A percentile compares a stretch with the other conserved stretches of the same genome.
phyloP scores from a whole-genome alignment of 2,888 invertebrate genomes.

The Rutpela maculata region DNA sequence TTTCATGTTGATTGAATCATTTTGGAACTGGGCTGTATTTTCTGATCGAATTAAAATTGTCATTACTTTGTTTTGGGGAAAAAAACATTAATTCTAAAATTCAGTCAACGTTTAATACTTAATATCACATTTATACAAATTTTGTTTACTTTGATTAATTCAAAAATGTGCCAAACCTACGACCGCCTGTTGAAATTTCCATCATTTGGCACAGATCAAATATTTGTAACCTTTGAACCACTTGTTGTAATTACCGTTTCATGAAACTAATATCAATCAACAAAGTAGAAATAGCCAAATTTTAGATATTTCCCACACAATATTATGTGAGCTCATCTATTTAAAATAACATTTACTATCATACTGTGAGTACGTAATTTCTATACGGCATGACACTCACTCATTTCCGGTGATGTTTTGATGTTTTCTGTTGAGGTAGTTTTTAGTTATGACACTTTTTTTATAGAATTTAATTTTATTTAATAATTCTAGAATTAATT shows the following conservation, averaged over 20 bases:
- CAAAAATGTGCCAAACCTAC: background rate
- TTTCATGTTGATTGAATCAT: too few relatives aligned
- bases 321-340: slow-evolving; percentile 34
- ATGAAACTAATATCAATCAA: slow-evolving; percentile 29
- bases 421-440: background rate
- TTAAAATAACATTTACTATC: slow-evolving; percentile 24
- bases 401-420: slow-evolving; percentile 8
- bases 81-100: too few relatives aligned
- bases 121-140: too few relatives aligned
- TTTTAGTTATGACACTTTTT: background rate
- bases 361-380: background rate
- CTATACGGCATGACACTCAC: background rate
- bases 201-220: slow-evolving; percentile 17
- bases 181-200: slow-evolving; percentile 2
- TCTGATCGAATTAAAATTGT: too few relatives aligned
- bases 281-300: slow-evolving; percentile 21
- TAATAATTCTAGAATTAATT: too few relatives aligned
- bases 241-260: slow-evolving; percentile 20
- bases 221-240: slow-evolving; percentile 27
- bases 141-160: too few relatives aligned
- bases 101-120: too few relatives aligned
- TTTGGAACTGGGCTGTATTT: too few relatives aligned
- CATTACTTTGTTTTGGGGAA: too few relatives aligned
- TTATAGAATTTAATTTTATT: background rate
- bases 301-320: slow-evolving; percentile 30